phyloP scores from a whole-genome alignment of 2,113 vertebrate species.

The Tinamus guttatus region DNA sequence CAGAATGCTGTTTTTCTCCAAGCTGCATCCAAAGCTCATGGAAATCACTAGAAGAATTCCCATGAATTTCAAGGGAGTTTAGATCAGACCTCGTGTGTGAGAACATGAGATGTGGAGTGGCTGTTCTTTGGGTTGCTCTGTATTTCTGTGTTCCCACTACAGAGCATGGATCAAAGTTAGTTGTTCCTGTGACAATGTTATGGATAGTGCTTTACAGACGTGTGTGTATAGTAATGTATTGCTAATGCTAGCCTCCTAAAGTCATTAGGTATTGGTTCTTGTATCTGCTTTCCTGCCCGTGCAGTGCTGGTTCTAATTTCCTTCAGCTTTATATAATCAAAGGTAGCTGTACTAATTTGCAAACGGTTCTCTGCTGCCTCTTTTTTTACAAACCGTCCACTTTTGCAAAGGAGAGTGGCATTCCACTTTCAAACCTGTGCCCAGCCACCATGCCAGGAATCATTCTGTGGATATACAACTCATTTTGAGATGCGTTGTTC shows the following conservation, averaged over 20 bases:
- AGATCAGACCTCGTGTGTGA: background rate
- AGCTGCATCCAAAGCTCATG: background rate
- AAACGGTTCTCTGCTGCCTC: background rate
- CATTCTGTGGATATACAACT: background rate
- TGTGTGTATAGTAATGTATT: background rate
- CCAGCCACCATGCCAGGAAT: slow-evolving; percentile 43
- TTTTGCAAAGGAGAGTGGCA: slow-evolving; percentile 15
- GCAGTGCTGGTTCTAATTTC: background rate
- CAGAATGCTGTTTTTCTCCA: background rate
- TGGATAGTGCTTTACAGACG: background rate
- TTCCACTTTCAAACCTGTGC: slow-evolving; percentile 51
- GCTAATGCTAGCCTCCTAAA: background rate
- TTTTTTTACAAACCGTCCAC: background rate
- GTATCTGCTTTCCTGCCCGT: background rate
- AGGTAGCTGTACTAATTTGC: background rate
- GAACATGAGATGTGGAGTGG: background rate
- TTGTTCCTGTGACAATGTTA: background rate
- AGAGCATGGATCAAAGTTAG: background rate
- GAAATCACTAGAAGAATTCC: background rate
- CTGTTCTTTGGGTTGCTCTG: background rate
- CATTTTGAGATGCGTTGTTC: slow-evolving; percentile 29
- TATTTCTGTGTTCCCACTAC: background rate
- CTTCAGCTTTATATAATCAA: background rate
- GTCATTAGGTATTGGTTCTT: background rate
- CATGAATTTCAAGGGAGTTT: background rate